Conservation (phyloP, 2,888 invertebrate species). For the Sabellastarte sp. region DNA sequence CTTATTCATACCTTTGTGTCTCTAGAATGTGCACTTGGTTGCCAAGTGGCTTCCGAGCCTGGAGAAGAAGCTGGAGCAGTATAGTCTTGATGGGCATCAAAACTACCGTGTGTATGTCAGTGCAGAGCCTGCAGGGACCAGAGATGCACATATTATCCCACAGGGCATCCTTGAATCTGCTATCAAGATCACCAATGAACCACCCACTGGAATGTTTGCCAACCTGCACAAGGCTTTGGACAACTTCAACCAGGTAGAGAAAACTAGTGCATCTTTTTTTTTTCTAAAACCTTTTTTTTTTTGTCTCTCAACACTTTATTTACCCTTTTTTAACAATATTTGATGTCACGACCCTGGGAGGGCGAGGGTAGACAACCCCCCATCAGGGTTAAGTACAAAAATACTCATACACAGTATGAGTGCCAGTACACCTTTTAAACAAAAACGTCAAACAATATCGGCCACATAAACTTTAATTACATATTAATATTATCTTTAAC, state of each 20-base stretch:
- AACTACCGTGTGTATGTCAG: constrained; percentile 88
- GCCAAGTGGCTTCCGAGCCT: constrained; percentile 87
- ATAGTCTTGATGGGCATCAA: constrained; percentile 75
- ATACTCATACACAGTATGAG: too few relatives aligned
- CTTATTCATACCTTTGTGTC: constrained; percentile 10
- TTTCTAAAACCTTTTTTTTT: too few relatives aligned
- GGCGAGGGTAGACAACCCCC: too few relatives aligned
- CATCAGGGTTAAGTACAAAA: too few relatives aligned
- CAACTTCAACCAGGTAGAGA: constrained; percentile 86
- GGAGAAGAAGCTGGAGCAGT: constrained; percentile 88
- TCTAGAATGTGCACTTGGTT: constrained; percentile 91
- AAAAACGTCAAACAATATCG: too few relatives aligned
- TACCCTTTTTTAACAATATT: too few relatives aligned
- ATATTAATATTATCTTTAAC: too few relatives aligned
- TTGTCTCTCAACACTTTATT: too few relatives aligned
- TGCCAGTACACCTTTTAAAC: too few relatives aligned
- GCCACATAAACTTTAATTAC: not conserved
- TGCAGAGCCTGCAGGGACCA: constrained; percentile 87
- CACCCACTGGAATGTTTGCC: constrained; percentile 94
- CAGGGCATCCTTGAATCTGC: constrained; percentile 92
- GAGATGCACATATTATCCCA: constrained; percentile 88
- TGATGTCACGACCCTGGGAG: too few relatives aligned
- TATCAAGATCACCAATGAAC: constrained; percentile 96
- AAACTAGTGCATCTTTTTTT: too few relatives aligned
- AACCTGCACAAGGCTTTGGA: constrained; percentile 93